phyloP scores from a whole-genome alignment of 2,113 vertebrate genomes.

The Lethenteron reissneri region DNA sequence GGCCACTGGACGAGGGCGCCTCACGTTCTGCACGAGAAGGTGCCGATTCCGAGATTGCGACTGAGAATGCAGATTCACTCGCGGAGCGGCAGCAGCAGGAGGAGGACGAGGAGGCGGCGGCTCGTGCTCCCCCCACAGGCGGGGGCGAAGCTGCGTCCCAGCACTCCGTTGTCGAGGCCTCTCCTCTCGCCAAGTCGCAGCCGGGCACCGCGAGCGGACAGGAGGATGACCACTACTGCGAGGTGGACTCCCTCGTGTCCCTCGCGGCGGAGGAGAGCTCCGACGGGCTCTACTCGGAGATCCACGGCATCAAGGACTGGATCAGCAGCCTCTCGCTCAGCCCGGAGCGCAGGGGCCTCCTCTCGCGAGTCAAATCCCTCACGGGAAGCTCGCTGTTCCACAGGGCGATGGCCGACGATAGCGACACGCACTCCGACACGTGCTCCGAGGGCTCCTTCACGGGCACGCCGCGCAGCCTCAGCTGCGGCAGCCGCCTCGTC shows the following conservation, averaged over 20 bases:
- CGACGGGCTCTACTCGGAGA: neutral
- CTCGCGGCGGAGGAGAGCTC: neutral
- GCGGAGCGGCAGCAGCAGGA: too few relatives aligned
- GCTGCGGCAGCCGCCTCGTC: neutral
- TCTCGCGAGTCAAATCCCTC: neutral
- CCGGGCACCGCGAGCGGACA: neutral
- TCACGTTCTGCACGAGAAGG: too few relatives aligned
- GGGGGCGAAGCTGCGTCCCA: too few relatives aligned
- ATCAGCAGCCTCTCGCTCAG: neutral
- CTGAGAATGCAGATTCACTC: too few relatives aligned
- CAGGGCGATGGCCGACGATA: neutral
- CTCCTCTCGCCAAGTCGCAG: too few relatives aligned
- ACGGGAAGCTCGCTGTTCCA: neutral
- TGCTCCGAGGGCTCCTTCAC: neutral
- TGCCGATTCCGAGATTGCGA: too few relatives aligned
- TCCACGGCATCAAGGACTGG: slow-evolving; percentile 1
- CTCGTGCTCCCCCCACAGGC: too few relatives aligned
- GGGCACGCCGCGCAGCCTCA: slow-evolving; percentile 1
- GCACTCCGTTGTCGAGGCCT: too few relatives aligned
- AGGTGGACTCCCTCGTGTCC: neutral
- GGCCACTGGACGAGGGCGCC: too few relatives aligned
- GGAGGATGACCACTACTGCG: slow-evolving; percentile 1
- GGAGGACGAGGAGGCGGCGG: too few relatives aligned
- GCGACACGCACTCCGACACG: neutral
- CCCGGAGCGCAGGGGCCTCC: too few relatives aligned